Conservation (phyloP, 2,113 vertebrate species). For the Setophaga petechia region DNA sequence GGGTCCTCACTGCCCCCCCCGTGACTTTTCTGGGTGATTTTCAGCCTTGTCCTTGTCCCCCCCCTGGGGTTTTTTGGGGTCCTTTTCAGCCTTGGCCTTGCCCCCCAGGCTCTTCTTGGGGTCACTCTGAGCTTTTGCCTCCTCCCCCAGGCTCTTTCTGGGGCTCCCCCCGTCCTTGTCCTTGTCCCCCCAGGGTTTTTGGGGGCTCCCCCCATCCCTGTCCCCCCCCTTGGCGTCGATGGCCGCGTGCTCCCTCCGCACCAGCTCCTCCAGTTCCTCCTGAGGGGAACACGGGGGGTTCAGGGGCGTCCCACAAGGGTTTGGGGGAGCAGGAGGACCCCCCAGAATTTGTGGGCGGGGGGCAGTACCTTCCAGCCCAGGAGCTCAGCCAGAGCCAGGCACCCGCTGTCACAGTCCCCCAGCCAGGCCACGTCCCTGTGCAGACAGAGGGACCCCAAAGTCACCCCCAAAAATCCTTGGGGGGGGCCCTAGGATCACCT, state of each 20-base stretch:
- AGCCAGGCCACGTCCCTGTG: background rate
- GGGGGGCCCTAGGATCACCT: background rate
- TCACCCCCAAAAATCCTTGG: background rate
- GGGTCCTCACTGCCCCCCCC: background rate
- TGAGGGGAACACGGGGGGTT: fast-evolving
- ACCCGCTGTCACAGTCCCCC: background rate
- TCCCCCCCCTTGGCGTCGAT: fast-evolving
- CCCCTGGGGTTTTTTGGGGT: background rate
- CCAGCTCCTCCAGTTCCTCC: background rate
- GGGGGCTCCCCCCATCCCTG: fast-evolving
- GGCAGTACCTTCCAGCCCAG: background rate
- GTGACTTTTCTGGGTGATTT: fast-evolving
- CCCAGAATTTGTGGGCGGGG: background rate
- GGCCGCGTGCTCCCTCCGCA: background rate
- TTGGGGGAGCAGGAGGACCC: background rate
- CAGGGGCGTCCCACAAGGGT: background rate
- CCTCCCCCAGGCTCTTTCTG: background rate
- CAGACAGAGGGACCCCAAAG: background rate
- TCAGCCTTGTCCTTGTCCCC: background rate
- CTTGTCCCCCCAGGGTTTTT: fast-evolving
- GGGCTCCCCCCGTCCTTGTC: fast-evolving
- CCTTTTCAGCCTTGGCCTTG: background rate
- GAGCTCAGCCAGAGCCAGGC: background rate
- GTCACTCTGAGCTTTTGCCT: background rate
- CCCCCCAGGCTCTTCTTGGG: background rate